Base-by-base conservation (phyloP, 2,113 vertebrate species). In the Limanda limanda region DNA sequence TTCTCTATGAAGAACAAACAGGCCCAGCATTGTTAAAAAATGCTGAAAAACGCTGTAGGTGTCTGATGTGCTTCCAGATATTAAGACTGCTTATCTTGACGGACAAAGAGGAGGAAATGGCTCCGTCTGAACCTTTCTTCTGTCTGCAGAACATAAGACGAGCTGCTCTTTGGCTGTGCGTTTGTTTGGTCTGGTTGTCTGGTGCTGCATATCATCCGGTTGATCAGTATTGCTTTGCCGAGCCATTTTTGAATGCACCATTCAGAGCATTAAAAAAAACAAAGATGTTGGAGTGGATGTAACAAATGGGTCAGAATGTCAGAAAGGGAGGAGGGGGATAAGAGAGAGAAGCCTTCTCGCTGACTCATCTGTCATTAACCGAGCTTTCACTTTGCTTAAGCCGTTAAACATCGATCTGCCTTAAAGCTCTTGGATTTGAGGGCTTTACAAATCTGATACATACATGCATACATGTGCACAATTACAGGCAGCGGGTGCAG, bases 351-450 rank as follows among this genome's bases (percentile, higher is more conserved):
- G 37, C 54, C 21, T 37, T 74, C 61, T 68, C 14, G 2, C 56
- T 58, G 79, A 77, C 70, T 83, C 64, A 54, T 37, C 80, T 65
- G 68, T 80, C 76, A 83, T 81, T 84, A 89, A 79, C 52, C 47
- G 24, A 71, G 76, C 71, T 73, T 74, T 55, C 35, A 45, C 55
- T 45, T 42, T 15, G 27, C 62, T 86, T 82, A 86, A 83, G 80
- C 77, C 62, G 77, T 87, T 79, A 88, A 83, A 87, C 81, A 85
- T 77, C 13, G 71, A 86, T 85, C 74, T 71, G 70, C 68, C 47
- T 83, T 74, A 73, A 74, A 84, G 79, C 13, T 18, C 25, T 52
- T 59, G 57, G 47, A 47, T 78, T 71, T 69, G 71, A 57, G 48
- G 70, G 63, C 58, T 89, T 83, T 76, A 68, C 71, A 62, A 76